Evolutionary conservation across 2,888 invertebrate genomes (phyloP).

Genomic region (Harpalus rufipes): DNA sequence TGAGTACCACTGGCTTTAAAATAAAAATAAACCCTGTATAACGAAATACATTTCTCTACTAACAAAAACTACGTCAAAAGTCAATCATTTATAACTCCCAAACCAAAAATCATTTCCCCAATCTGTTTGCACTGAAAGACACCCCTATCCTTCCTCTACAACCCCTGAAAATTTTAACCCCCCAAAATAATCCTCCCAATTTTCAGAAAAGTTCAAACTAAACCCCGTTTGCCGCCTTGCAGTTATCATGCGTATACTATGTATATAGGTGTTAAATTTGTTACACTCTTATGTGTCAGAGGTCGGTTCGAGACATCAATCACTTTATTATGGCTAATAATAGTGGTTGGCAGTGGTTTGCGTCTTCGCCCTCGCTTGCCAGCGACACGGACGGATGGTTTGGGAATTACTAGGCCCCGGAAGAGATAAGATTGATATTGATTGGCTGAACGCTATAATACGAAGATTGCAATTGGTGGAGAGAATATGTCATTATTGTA

Average conservation of each 20-base stretch:
- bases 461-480: not conserved
- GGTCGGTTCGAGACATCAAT: constrained; percentile 75
- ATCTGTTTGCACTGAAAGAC: too few species aligned
- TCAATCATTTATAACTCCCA: too few species aligned
- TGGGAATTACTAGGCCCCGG: constrained; percentile 17
- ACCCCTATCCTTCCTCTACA: too few species aligned
- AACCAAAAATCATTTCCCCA: too few species aligned
- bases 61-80: too few species aligned
- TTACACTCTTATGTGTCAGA: constrained; percentile 75
- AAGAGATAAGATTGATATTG: not conserved
- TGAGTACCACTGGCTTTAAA: too few species aligned
- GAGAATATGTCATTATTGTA: not conserved
- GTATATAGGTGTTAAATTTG: constrained; percentile 74
- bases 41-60: too few species aligned
- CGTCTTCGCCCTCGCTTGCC: constrained; percentile 46
- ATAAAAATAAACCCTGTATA: too few species aligned
- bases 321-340: constrained; percentile 75
- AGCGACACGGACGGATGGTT: constrained; percentile 48
- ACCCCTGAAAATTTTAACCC: too few species aligned
- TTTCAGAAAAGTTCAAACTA: too few species aligned
- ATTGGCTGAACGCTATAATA: not conserved
- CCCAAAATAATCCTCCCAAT: too few species aligned
- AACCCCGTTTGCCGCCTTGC: constrained; percentile 35
- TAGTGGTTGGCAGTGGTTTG: constrained; percentile 71
- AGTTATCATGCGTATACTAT: not conserved